These are phyloP conservation scores for Colossoma macropomum DNA, from an alignment of 2,113 vertebrate species.

Conservation along the genomic window DNA sequence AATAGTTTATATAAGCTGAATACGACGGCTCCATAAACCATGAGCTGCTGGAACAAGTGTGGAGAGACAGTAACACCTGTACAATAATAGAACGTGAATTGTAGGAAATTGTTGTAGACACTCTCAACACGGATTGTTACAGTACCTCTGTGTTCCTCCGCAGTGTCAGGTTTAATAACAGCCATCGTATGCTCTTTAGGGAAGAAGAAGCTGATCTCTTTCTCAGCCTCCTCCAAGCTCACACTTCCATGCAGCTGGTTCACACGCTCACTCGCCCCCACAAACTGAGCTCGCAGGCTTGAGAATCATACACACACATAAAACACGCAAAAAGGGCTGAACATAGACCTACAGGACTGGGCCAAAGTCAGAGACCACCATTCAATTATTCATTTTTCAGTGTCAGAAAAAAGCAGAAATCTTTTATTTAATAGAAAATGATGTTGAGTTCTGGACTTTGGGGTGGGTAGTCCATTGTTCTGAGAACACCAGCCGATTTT, in stretches of 20 bases:
- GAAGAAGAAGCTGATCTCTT: slow-evolving; percentile 80
- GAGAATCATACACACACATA: neutral
- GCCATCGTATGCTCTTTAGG: slow-evolving; percentile 76
- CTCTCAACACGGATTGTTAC: neutral
- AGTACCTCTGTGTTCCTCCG: slow-evolving; percentile 74
- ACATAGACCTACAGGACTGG: too few relatives aligned
- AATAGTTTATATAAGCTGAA: neutral
- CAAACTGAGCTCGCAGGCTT: slow-evolving; percentile 75
- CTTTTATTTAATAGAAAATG: too few relatives aligned
- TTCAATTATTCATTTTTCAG: too few relatives aligned
- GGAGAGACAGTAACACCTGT: neutral
- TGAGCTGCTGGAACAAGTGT: neutral
- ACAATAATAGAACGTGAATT: slow-evolving; percentile 1
- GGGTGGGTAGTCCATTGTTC: too few relatives aligned
- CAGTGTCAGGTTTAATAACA: slow-evolving; percentile 78
- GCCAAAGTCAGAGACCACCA: too few relatives aligned
- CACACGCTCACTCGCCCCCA: slow-evolving; percentile 62
- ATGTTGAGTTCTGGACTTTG: too few relatives aligned
- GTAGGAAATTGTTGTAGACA: slow-evolving; percentile 3
- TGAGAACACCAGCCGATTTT: too few relatives aligned
- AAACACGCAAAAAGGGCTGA: neutral
- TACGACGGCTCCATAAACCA: neutral
- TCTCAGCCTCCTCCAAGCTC: slow-evolving; percentile 68
- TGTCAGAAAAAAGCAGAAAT: too few relatives aligned
- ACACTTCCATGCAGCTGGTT: slow-evolving; percentile 80